Evolutionary conservation across 2,888 invertebrate species (phyloP), one percentile per base, ranked within the genome.

Genomic region (Eurytoma adleriae): DNA sequence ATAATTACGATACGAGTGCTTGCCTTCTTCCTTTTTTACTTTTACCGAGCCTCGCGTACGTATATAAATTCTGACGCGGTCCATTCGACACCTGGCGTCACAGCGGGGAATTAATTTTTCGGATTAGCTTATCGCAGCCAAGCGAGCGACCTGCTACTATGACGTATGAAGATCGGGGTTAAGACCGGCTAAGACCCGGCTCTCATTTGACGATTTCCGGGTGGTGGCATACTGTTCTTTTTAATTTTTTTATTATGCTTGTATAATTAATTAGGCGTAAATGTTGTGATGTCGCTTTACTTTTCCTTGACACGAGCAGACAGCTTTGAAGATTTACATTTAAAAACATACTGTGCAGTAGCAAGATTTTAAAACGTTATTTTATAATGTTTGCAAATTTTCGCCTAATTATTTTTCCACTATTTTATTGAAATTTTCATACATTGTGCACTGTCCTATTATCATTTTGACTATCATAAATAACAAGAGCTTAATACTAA

Each of bases 71-170:
- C 59, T 71, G 73, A 83, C 80, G 59, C 24, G 76, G 50, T 50
- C 79, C 83, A 81, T 86, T 86, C 85, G 86, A 87, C 89, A 89
- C 88, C 88, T 88, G 89, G 88, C 86, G 84, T 83, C 79, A 82
- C 84, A 82, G 79, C 80, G 84, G 84, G 85, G 90, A 90, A 90
- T 90, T 90, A 87, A 88, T 90, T 90, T 90, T 88, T 89, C 84
- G 89, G 90, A 90, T 90, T 89, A 90, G 87, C 86, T 89, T 88
- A 89, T 90, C 89, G 87, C 24, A 24, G n/a, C n/a, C n/a, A n/a
- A n/a, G n/a, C n/a, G n/a, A n/a, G 24, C 84, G 84, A 85, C 85
- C 84, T 85, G 83, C 83, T 85, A 86, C 83, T 84, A 83, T 27
- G 10, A n/a, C 12, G 84, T 80, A 82, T 74, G 70, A 78, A 81